Conservation (phyloP, 2,888 invertebrate species). For the Cosmia pyralina region DNA sequence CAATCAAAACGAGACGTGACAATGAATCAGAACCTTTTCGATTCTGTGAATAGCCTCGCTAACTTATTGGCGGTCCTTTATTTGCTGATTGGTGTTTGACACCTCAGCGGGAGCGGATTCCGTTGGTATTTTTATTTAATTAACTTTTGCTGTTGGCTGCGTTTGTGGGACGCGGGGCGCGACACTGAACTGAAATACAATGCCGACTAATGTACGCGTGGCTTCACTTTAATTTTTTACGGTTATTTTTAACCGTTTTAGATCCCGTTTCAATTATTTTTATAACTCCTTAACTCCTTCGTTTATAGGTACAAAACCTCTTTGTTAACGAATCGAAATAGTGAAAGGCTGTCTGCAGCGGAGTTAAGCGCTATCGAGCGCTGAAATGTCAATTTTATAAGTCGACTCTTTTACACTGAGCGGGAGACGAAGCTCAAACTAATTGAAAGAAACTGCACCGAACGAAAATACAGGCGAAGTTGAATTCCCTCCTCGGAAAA, state of each 20-base stretch:
- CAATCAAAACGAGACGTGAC: conserved; percentile 90
- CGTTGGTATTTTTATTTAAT: conserved; percentile 87
- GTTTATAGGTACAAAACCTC: conserved; percentile 59
- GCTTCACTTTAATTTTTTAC: conserved; percentile 76
- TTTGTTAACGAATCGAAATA: conserved; percentile 59
- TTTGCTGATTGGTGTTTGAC: conserved; percentile 88
- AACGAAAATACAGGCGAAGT: conserved; percentile 80
- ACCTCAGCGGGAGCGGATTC: conserved; percentile 82
- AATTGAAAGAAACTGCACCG: conserved; percentile 84
- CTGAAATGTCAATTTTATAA: conserved; percentile 61
- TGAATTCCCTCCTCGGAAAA: conserved; percentile 80
- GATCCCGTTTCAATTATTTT: conserved; percentile 74
- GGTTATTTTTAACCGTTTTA: conserved; percentile 71
- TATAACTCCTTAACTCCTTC: conserved; percentile 66
- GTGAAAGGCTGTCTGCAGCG: conserved; percentile 39
- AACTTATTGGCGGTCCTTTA: conserved; percentile 88
- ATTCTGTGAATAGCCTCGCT: conserved; percentile 86
- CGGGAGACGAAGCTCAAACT: conserved; percentile 61
- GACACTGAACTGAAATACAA: conserved; percentile 77
- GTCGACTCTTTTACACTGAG: conserved; percentile 58
- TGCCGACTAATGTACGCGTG: conserved; percentile 84
- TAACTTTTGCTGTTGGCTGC: conserved; percentile 81
- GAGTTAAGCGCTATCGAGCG: conserved; percentile 45
- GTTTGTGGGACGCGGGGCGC: conserved; percentile 73
- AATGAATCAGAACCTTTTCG: conserved; percentile 88